A percentile compares a stretch with the other conserved stretches of the same genome.
phyloP scores from a whole-genome alignment of 1,140 invertebrate genomes.

The Lordiphosa collinella region DNA sequence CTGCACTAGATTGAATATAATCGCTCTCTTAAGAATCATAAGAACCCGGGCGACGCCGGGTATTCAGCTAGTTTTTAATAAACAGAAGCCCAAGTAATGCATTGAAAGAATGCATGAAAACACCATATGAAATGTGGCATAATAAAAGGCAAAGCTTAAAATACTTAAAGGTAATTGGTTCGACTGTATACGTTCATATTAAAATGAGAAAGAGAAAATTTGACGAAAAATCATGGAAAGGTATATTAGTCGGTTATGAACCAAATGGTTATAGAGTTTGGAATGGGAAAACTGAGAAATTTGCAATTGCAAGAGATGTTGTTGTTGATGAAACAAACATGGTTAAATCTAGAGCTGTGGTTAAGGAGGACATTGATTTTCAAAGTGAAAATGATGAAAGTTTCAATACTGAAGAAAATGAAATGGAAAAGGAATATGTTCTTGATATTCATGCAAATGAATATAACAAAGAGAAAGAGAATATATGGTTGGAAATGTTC shows the following conservation, averaged over 20 bases:
- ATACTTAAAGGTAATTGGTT: conserved; percentile 13
- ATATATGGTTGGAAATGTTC: too few species aligned
- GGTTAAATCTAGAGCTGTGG: not conserved
- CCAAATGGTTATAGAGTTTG: not conserved
- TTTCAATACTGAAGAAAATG: too few species aligned
- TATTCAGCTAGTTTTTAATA: conserved; percentile 20
- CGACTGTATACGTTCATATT: not conserved
- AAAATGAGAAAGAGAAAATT: too few species aligned
- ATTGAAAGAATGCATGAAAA: not conserved
- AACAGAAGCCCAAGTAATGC: conserved; percentile 14
- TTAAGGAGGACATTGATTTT: not conserved
- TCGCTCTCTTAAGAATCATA: too few species aligned
- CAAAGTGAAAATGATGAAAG: too few species aligned
- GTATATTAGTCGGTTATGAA: conserved; percentile 1
- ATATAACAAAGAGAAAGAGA: too few species aligned
- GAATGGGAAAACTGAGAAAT: not conserved
- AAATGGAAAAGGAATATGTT: too few species aligned
- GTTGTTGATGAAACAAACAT: too few species aligned
- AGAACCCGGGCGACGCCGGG: too few species aligned
- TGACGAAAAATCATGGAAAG: not conserved
- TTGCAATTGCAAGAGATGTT: not conserved
- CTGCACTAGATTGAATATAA: too few species aligned
- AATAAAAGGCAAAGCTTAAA: conserved; percentile 8
- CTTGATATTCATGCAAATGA: too few species aligned
- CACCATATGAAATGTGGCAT: conserved; percentile 12